Evolutionary conservation across 2,888 invertebrate species (phyloP), one percentile per base, ranked within the genome.

Genomic region (Opisthograptis luteolata): DNA sequence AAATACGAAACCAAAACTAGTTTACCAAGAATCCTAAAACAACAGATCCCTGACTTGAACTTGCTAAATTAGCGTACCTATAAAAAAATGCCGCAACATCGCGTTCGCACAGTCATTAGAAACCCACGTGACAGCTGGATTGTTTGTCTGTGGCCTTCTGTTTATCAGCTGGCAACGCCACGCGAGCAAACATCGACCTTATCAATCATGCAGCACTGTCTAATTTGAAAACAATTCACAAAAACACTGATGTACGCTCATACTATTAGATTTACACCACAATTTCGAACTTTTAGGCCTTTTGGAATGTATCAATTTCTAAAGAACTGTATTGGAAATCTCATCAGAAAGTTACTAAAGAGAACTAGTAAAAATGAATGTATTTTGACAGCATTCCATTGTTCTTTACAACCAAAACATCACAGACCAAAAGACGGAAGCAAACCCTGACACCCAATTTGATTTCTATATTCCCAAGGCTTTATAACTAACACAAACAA

Each of bases 101-200:
- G 6, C 28, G 24, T 37, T 24, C 44, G 39, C 55, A 47, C 58
- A 54, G 61, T 56, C 64, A 60, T 54, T 27, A 46, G 41, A 34
- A 9, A 1, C 24, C 50, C 50, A 44, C 50, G 44, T 51, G 50
- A 51, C 25, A 8, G 15, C 34, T 20, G 25, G 25, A 28, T 44
- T 51, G 50, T 36, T 50, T 51, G 44, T 51, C 44, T 44, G 44
- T 40, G 53, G 44, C 53, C 50, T 55, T 53, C 60, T 58, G 60
- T 60, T 60, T 55, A 61, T 48, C 37, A 55, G 50, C 50, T 51
- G 44, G 40, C 44, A 39, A 40, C 22, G 39, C 3, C 17, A 30
- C 36, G 46, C 61, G 30, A 13, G 15, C 50, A 25, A 58, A 55
- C 48, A 40, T 43, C 42, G 43, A 57, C 58, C 36, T 51, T 58